A percentile compares a stretch with the other conserved stretches of the same genome.
These are phyloP conservation scores for Pteropus alecto DNA, from an alignment of 2,113 vertebrate species.

Conservation along the genomic window DNA sequence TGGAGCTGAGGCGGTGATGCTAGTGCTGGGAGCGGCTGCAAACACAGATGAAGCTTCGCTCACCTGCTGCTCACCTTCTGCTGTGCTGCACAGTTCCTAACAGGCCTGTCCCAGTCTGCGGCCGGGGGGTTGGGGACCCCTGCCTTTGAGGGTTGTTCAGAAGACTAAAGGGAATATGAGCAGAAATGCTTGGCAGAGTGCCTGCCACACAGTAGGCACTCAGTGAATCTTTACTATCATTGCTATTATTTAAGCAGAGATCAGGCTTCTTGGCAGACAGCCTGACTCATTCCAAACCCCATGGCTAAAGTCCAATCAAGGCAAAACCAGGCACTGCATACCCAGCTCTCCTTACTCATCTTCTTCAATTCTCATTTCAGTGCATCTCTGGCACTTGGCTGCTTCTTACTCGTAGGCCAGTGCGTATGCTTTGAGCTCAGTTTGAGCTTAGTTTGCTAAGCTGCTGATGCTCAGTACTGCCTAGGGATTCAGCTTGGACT, in stretches of 20 bases:
- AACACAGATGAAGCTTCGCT: no score
- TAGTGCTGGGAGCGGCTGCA: no score
- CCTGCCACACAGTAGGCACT: no score
- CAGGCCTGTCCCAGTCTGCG: no score
- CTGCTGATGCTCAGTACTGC: no score
- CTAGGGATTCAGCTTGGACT: background rate
- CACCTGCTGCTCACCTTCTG: no score
- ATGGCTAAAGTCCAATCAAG: background rate
- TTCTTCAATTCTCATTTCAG: background rate
- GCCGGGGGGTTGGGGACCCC: background rate
- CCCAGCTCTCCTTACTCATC: background rate
- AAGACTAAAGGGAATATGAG: background rate
- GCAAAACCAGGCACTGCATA: rapidly evolving
- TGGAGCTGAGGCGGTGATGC: no score
- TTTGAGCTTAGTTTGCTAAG: background rate
- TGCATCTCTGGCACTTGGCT: background rate
- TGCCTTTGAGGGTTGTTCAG: background rate
- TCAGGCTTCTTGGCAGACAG: no score
- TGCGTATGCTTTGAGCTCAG: background rate
- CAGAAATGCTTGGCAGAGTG: background rate
- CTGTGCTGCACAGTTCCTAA: no score
- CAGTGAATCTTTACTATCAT: rapidly evolving
- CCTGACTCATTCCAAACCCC: background rate
- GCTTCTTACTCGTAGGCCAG: background rate
- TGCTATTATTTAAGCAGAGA: background rate